Evolutionary conservation across 2,113 vertebrate species (phyloP).

Genomic region (Albula glossodonta): DNA sequence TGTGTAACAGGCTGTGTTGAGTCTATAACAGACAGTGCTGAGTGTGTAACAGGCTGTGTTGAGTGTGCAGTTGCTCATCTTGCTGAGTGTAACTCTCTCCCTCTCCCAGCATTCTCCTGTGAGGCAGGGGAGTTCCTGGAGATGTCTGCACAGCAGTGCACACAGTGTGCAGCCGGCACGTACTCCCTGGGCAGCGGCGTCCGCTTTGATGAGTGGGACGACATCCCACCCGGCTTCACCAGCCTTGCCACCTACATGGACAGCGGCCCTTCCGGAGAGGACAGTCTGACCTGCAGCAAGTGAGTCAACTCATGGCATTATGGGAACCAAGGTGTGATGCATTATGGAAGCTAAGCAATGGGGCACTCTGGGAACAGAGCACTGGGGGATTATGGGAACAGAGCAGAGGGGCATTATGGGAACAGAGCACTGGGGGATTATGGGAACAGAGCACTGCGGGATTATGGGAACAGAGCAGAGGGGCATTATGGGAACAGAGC

Average conservation of each 20-base stretch:
- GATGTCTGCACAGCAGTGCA: constrained; percentile 93
- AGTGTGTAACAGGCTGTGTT: not conserved
- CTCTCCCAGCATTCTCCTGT: constrained; percentile 78
- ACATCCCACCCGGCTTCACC: constrained; percentile 88
- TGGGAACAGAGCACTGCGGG: too few species aligned
- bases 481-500: too few species aligned
- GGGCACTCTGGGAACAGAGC: not conserved
- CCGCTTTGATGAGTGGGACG: constrained; percentile 94
- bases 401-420: too few species aligned
- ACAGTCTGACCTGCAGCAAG: constrained; percentile 82
- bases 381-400: too few species aligned
- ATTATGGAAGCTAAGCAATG: not conserved
- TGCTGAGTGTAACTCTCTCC: not conserved
- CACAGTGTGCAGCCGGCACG: constrained; percentile 85
- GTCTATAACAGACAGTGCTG: not conserved
- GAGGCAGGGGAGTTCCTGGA: constrained; percentile 91
- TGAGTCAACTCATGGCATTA: constrained; percentile 53
- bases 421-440: too few species aligned
- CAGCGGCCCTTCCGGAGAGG: constrained; percentile 63
- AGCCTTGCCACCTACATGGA: constrained; percentile 88
- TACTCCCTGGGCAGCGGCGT: constrained; percentile 93
- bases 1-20: not conserved
- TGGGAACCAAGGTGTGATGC: not conserved
- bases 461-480: too few species aligned
- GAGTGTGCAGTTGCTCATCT: not conserved